Conservation (phyloP, 2,113 vertebrate species). For the Piprites chloris region DNA sequence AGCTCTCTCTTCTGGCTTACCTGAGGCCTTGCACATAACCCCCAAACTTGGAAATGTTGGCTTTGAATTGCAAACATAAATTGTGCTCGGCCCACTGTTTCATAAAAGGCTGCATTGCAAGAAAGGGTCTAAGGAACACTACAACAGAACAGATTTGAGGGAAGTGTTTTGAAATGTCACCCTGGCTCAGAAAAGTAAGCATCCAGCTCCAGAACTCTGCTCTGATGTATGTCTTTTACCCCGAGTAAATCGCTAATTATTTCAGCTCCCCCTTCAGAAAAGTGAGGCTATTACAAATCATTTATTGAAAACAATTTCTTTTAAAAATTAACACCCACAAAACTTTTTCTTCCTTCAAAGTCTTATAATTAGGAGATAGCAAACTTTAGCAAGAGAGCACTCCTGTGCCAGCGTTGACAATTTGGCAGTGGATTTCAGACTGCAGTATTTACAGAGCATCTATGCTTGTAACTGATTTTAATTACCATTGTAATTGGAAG, state of each 20-base stretch:
- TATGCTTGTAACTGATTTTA: neutral
- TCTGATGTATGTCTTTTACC: neutral
- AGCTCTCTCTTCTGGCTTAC: neutral
- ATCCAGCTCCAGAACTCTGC: neutral
- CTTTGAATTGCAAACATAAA: neutral
- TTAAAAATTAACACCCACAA: neutral
- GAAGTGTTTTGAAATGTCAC: neutral
- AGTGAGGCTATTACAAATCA: neutral
- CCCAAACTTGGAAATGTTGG: neutral
- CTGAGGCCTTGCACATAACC: neutral
- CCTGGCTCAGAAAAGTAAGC: neutral
- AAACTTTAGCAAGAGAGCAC: neutral
- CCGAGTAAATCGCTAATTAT: neutral
- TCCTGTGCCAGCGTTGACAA: neutral
- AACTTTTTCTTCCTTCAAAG: neutral
- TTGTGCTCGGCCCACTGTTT: neutral
- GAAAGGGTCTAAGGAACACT: neutral
- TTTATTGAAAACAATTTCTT: neutral
- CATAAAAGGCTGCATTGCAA: neutral
- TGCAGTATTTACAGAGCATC: neutral
- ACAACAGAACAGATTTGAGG: neutral
- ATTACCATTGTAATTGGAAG: neutral
- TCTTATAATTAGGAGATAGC: neutral
- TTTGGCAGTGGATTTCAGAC: neutral
- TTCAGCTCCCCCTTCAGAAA: neutral